These are phyloP conservation scores for Sturnus vulgaris DNA, from an alignment of 2,113 vertebrate genomes.

Conservation along the genomic window DNA sequence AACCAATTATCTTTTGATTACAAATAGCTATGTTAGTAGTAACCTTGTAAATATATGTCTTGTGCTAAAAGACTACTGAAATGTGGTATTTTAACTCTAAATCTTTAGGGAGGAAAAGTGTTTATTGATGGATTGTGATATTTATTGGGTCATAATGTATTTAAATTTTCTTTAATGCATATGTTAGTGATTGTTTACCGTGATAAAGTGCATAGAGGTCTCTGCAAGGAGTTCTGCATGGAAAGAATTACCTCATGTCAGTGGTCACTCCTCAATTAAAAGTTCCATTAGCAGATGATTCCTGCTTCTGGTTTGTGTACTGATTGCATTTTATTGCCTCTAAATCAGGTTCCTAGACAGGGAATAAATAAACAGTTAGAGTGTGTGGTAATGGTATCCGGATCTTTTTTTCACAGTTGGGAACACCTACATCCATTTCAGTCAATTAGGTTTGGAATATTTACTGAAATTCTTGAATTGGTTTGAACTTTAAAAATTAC, in stretches of 20 bases:
- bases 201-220: constrained; percentile 78
- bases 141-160: constrained; percentile 94
- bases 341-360: constrained; percentile 89
- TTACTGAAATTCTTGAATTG: constrained; percentile 73
- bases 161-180: constrained; percentile 94
- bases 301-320: constrained; percentile 86
- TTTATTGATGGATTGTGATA: constrained; percentile 77
- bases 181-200: constrained; percentile 88
- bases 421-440: constrained; percentile 79
- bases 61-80: constrained; percentile 52
- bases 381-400: constrained; percentile 90
- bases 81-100: constrained; percentile 63
- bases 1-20: constrained; percentile 65
- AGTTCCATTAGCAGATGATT: constrained; percentile 97
- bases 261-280: constrained; percentile 85
- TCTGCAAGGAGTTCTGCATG: constrained; percentile 62
- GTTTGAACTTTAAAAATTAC: constrained; percentile 72
- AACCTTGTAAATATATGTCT: constrained; percentile 50
- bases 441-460: constrained; percentile 76
- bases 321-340: constrained; percentile 84
- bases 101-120: constrained; percentile 65
- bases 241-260: constrained; percentile 91
- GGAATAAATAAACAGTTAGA: constrained; percentile 94
- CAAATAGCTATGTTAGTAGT: constrained; percentile 50
- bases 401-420: constrained; percentile 87